Evolutionary conservation across 64 coral and sea anemone species (phyloP).

Genomic region (Pocillopora verrucosa): DNA sequence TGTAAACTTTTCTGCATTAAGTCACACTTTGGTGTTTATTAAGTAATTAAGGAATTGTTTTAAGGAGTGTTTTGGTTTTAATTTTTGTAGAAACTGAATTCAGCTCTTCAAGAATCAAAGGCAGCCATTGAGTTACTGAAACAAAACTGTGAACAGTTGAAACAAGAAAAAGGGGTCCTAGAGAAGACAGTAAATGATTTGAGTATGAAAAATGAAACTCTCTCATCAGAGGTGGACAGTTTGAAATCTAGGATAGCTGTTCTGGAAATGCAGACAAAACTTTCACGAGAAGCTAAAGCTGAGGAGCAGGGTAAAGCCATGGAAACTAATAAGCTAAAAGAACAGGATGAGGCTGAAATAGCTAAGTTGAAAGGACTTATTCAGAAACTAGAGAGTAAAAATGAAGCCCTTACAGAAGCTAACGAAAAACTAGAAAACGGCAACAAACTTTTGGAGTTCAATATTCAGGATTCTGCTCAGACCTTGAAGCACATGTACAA

Average conservation of each 20-base stretch:
- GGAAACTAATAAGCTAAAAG: conserved; percentile 11
- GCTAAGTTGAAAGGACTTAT: conserved; percentile 11
- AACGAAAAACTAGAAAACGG: conserved; percentile 37
- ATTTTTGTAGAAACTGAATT: conserved; percentile 47
- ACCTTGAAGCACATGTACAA: conserved; percentile 76
- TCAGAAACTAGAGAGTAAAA: conserved; percentile 28
- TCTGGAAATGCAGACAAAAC: conserved; percentile 56
- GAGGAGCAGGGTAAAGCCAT: conserved; percentile 15
- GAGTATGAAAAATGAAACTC: conserved; percentile 57
- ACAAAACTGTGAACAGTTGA: conserved; percentile 46
- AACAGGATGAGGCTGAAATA: background rate
- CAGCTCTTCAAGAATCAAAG: conserved; percentile 47
- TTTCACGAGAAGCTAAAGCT: conserved; percentile 6
- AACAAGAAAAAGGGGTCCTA: conserved; percentile 43
- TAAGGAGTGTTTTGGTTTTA: background rate
- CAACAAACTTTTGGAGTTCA: conserved; percentile 68
- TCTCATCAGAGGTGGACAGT: conserved; percentile 49
- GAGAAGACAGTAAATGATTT: conserved; percentile 44
- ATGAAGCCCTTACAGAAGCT: conserved; percentile 24
- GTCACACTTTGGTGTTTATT: background rate
- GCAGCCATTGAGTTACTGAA: conserved; percentile 28
- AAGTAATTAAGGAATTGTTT: background rate
- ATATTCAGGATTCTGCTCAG: conserved; percentile 69
- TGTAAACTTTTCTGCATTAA: background rate
- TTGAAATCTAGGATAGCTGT: conserved; percentile 53